Percentiles rank a stretch among this genome's conserved stretches.
Conservation (phyloP, 2,797 vertebrate species). For the Enteromius trimaculatus region DNA sequence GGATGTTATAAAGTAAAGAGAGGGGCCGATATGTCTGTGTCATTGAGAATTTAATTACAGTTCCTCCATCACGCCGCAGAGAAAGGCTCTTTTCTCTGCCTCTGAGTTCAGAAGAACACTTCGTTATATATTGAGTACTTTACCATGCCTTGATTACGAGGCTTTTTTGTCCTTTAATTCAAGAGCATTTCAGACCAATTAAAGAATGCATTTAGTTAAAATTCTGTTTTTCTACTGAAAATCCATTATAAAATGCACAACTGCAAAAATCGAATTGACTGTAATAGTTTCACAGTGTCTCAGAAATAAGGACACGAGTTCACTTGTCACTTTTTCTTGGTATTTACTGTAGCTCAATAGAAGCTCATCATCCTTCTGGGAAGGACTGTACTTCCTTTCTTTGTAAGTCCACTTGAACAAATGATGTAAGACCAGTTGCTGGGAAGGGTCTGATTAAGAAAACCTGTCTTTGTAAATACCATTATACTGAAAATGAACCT, state of each 20-base stretch:
- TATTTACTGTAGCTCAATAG: background rate
- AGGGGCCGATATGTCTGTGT: background rate
- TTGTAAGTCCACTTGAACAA: background rate
- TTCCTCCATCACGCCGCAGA: background rate
- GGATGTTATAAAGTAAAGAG: constrained; percentile 6
- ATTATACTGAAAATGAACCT: background rate
- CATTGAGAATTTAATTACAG: constrained; percentile 27
- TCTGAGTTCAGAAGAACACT: constrained; percentile 1
- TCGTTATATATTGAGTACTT: constrained; percentile 10
- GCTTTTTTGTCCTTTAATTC: background rate
- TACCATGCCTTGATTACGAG: background rate
- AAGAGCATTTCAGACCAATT: background rate
- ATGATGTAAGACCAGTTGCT: background rate
- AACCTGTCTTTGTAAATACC: background rate
- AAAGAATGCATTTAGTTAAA: background rate
- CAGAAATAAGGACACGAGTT: background rate
- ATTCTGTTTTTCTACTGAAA: background rate
- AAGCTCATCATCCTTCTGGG: background rate
- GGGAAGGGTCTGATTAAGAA: background rate
- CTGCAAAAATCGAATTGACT: background rate
- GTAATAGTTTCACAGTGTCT: background rate
- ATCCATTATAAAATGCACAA: background rate
- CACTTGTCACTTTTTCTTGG: background rate
- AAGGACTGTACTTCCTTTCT: constrained; percentile 1
- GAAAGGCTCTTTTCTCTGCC: background rate